These are phyloP conservation scores for Phasianus colchicus DNA, from an alignment of 2,113 vertebrate genomes.

Conservation along the genomic window DNA sequence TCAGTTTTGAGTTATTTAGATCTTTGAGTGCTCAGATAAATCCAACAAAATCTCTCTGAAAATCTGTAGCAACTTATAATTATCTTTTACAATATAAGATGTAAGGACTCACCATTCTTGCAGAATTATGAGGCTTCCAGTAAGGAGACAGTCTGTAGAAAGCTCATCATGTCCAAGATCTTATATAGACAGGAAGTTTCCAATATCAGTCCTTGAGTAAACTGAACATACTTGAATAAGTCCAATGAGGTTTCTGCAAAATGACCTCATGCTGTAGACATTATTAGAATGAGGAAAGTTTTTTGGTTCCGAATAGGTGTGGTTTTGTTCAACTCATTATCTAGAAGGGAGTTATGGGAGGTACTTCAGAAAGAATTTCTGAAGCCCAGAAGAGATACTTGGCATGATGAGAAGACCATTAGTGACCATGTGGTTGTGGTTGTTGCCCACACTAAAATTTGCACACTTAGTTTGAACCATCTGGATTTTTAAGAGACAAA, in stretches of 20 bases:
- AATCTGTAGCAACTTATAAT: neutral
- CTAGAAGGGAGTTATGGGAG: neutral
- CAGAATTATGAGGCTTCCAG: neutral
- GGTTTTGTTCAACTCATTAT: neutral
- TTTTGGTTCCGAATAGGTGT: slow-evolving; percentile 4
- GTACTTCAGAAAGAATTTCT: neutral
- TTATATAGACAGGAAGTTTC: slow-evolving; percentile 27
- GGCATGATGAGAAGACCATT: neutral
- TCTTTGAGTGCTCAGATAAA: neutral
- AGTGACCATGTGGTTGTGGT: neutral
- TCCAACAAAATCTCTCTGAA: neutral
- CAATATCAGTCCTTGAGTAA: slow-evolving; percentile 2
- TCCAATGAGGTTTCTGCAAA: slow-evolving; percentile 39
- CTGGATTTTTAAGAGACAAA: neutral
- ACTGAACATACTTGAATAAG: neutral
- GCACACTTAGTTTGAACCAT: neutral
- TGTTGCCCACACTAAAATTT: neutral
- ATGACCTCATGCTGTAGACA: neutral
- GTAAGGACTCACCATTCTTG: slow-evolving; percentile 58
- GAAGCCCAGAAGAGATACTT: neutral
- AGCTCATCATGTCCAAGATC: neutral
- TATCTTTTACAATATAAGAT: neutral
- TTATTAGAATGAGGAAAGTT: neutral
- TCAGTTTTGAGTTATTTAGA: neutral
- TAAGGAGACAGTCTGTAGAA: neutral